Base-by-base conservation (phyloP, 2,888 invertebrate species). In the Drosophila acutilabella region DNA sequence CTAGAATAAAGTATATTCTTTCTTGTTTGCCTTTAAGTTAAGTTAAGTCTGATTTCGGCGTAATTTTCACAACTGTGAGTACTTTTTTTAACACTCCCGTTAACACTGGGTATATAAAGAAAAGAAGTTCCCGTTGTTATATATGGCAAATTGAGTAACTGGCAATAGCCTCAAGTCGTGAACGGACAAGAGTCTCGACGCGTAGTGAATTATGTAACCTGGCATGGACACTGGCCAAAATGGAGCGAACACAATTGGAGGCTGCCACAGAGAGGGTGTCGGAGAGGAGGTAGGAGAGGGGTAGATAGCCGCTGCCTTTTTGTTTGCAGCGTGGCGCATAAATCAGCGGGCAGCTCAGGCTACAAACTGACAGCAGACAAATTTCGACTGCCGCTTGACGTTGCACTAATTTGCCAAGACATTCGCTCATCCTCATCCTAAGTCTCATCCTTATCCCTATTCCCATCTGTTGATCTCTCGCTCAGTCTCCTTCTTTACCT, bases 321-420 rank as follows among this genome's bases (percentile, higher is more conserved):
- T 79, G 71, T 70, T 68, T 82, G 76, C 77, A 71, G 71, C 87
- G 80, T 88, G 89, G 74, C 59, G 80, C 89, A 84, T 84, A 84
- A 84, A 84, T 84, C 83, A 84, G 82, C 60, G 80, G 67, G 45
- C 71, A 78, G 86, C 83, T 71, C 82, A 45, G 86, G 73, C 86
- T 68, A 79, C 86, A 89, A 83, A 76, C 83, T 84, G 83, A 84
- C 83, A 84, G 89, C 83, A 88, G 89, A 84, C 83, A 84, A 84
- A 84, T 84, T 84, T 88, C 62, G 71, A 65, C 64, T 70, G 81
- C 84, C 84, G 84, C 84, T 83, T 80, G 87, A 72, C 83, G 89
- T 77, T 84, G 83, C 89, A 88, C 89, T 84, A 84, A 84, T 84
- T 84, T 84, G 89, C 88, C 88, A 79, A 81, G 89, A 86, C 86